Base-by-base conservation (phyloP, 2,888 invertebrate genomes). In the Onthophagus sagittarius region DNA sequence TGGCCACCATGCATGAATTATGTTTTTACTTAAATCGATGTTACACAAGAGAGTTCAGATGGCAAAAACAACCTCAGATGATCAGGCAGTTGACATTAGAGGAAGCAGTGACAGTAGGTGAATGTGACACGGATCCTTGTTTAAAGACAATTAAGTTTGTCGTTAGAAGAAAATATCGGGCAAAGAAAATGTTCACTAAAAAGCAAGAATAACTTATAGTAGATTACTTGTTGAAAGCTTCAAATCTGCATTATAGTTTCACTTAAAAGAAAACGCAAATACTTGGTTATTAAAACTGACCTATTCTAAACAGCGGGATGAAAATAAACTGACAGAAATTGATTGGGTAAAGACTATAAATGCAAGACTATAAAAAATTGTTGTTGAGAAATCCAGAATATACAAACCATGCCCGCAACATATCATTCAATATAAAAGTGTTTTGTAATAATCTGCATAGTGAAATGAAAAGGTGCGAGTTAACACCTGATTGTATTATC, bases 241-340 rank as follows among this genome's bases (percentile, higher is more conserved):
- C 78, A 9, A 78, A 77, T 72, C 78, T 79, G 77, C 77, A 79
- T 70, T 76, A 78, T 76, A 79, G 80, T 9, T 70, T 78, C 53
- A 79, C 78, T 71, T 73, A 53, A n/a, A 33, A 13, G 7, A 71
- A 75, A 72, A 33, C 70, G 5, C 62, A 73, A 72, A 72, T 70
- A 74, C 71, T 75, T 9, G 75, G 75, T 9, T 75, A 74, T 39
- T 73, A 62, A n/a, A 72, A 39, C 63, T 63, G 32, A 67, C 53
- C 15, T 72, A 72, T 73, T 72, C 73, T 62, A 0, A 15, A 15
- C 32, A 11, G 33, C 75, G 74, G 74, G 53, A 65, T 11, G 62
- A 72, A 69, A 73, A 75, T 31, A 74, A 77, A 69, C 14, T 9
- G 39, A 76, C 75, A 31, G 76, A 76, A 15, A 33, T 71, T 32